Evolutionary conservation across 2,113 vertebrate species (phyloP), one percentile per base, ranked within the genome.

Genomic region (Actenoides lindsayi): DNA sequence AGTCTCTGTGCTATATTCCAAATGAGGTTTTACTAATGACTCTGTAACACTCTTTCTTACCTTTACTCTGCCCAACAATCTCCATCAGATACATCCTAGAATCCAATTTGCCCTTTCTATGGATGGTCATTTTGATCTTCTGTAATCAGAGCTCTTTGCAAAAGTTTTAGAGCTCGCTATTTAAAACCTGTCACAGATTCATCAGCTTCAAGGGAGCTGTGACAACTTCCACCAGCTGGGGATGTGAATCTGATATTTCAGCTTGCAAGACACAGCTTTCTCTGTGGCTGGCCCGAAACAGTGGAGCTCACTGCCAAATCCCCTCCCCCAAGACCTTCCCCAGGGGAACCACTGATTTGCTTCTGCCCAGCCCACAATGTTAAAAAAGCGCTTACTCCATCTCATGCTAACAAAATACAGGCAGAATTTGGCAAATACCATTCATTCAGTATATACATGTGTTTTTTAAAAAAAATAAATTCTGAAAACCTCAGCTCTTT

Each of bases 311-410:
- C 70, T 94, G 94, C 93, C 95, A 95, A 13, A 41, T 87, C 87
- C 94, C 95, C 87, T 87, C 96, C 93, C 93, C 93, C 95, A 92
- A 60, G 69, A 87, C 69, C 48, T 89, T 91, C 74, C 70, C 65
- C 65, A 70, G 57, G 81, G 84, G 62, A 85, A 33, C 63, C 35
- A 51, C 84, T 20, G 57, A 89, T 91, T 76, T 63, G 44, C 70
- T 87, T 91, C 87, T 4, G 5, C 62, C 67, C 10, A 7, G 87
- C 37, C 70, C 39, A 35, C 57, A 74, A 1, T 53, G 33, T 79
- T 73, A 69, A n/a, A 65, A 91, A 87, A 68, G n/a, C 16, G 56
- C 20, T 89, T 62, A 60, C 13, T 79, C 27, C 48, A 51, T 68
- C 57, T 82, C 14, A n/a, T 33, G 53, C 63, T 62, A 53, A 57